Base-by-base conservation (phyloP, 53 echinoderm and acorn worm genomes). In the Mesocentrotus franciscanus region DNA sequence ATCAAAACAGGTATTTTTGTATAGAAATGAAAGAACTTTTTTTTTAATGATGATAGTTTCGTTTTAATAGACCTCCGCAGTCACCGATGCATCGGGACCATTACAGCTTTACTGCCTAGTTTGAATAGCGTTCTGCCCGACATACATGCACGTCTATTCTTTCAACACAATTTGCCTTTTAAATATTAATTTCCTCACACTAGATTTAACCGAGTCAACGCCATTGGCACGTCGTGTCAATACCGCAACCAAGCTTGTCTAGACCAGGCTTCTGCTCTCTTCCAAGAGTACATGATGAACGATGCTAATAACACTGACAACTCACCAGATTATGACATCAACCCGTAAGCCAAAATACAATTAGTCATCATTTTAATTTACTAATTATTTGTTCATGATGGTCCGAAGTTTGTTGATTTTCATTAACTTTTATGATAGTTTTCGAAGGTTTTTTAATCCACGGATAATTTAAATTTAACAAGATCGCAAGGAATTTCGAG, bases 161-260 rank as follows among this genome's bases (percentile, higher is more conserved):
- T 68, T 68, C 8, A 68, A 57, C 12, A 55, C 8, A 22, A 22
- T 57, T 26, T 22, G 14, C 71, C 33, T 14, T 33, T 33, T 32
- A 13, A 33, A 3, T 30, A 11, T 76, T 76, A 29, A 32, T 30
- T 13, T 33, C 1, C 13, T 30, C 5, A 39, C 16, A 10, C 6
- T 71, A 98, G 98, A 95, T 97, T 96, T 87, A 98, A 98, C 72
- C 96, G 98, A 22, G 95, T 97, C 70, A 98, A 98, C 71, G 98
- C 98, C 32, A 75, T 98, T 20, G 96, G 85, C 8, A 98, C 98
- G 10, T 97, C 98, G 1, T 98, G 98, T 17, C 95, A 72, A 85
- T 98, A 98, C 84, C 97, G 98, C 36, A 56, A 92, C 49, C 89
- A 95, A 36, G 98, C 96, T 91, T 98, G 98, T 61, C 89, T 97